A percentile compares a stretch with the other conserved stretches of the same genome.
Evolutionary conservation across 2,113 vertebrate genomes (phyloP).

Genomic region (Hystrix brachyura): DNA sequence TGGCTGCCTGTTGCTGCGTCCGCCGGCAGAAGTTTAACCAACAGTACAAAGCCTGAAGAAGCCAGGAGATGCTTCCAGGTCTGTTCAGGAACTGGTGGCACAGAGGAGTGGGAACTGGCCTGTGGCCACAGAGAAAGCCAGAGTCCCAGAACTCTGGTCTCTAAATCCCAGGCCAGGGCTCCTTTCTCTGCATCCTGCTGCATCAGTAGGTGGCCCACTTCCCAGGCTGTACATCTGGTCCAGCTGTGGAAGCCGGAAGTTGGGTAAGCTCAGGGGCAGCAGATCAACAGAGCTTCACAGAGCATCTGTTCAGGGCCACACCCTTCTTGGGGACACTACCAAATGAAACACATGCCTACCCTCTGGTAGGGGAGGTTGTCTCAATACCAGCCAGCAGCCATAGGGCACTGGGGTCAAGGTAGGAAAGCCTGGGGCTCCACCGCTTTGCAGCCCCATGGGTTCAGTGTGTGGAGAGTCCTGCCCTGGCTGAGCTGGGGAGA

Average conservation of each 20-base stretch:
- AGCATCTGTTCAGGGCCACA: not conserved
- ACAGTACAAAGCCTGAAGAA: slow-evolving; percentile 88
- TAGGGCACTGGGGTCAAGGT: not conserved
- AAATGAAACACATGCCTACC: not conserved
- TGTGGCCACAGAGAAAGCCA: not conserved
- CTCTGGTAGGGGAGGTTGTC: not conserved
- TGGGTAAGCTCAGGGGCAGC: not conserved
- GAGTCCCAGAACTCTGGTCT: not conserved
- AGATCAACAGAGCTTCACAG: not conserved
- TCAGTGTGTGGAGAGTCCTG: not conserved
- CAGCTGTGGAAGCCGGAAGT: not conserved
- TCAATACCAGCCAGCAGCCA: fast-evolving
- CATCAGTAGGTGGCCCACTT: not conserved
- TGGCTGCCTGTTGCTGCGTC: slow-evolving; percentile 85
- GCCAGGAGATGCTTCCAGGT: not conserved
- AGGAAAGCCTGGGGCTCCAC: not conserved
- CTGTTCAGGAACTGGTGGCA: not conserved
- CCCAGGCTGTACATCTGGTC: not conserved
- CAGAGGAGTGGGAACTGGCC: not conserved
- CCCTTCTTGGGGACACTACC: not conserved
- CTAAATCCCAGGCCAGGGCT: not conserved
- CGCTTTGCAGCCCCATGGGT: not conserved
- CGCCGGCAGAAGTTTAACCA: slow-evolving; percentile 87
- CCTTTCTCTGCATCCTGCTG: not conserved
- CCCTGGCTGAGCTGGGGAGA: not conserved